phyloP scores from a whole-genome alignment of 2,888 invertebrate genomes.

The Hypercompe scribonia region DNA sequence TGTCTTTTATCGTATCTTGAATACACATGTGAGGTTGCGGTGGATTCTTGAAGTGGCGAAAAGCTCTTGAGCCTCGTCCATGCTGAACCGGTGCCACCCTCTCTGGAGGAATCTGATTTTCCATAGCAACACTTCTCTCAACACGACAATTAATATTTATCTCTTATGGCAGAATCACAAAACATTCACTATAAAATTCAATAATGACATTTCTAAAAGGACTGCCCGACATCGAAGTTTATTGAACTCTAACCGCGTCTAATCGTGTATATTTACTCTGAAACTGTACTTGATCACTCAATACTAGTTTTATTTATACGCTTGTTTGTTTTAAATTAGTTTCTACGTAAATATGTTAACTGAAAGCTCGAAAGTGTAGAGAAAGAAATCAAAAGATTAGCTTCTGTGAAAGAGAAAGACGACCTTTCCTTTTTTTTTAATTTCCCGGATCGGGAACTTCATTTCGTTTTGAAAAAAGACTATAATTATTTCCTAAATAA shows the following conservation, averaged over 20 bases:
- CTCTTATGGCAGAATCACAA: conserved; percentile 57
- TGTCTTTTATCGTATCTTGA: conserved; percentile 87
- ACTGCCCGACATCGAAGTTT: conserved; percentile 73
- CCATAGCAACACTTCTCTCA: conserved; percentile 69
- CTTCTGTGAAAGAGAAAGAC: conserved; percentile 59
- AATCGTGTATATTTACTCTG: conserved; percentile 52
- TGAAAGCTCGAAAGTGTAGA: conserved; percentile 56
- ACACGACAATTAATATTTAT: conserved; percentile 49
- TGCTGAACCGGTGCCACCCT: conserved; percentile 84
- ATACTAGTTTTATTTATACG: conserved; percentile 50
- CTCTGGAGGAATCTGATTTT: conserved; percentile 77
- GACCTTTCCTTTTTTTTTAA: conserved; percentile 47
- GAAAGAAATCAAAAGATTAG: conserved; percentile 63
- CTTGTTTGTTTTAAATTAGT: conserved; percentile 54
- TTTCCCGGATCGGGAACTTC: conserved; percentile 18
- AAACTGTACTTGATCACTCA: conserved; percentile 57
- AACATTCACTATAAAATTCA: conserved; percentile 68
- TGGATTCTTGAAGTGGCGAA: conserved; percentile 90
- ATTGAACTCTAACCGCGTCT: conserved; percentile 73
- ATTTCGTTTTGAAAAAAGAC: conserved; percentile 3
- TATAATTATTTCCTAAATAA: background rate
- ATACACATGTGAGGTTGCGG: conserved; percentile 93
- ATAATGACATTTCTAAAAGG: conserved; percentile 70
- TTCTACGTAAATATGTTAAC: conserved; percentile 55
- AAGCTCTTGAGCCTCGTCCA: conserved; percentile 87